Percentiles rank a stretch among this genome's conserved stretches.
Conservation (phyloP, 2,113 vertebrate species). For the Callithrix jacchus region DNA sequence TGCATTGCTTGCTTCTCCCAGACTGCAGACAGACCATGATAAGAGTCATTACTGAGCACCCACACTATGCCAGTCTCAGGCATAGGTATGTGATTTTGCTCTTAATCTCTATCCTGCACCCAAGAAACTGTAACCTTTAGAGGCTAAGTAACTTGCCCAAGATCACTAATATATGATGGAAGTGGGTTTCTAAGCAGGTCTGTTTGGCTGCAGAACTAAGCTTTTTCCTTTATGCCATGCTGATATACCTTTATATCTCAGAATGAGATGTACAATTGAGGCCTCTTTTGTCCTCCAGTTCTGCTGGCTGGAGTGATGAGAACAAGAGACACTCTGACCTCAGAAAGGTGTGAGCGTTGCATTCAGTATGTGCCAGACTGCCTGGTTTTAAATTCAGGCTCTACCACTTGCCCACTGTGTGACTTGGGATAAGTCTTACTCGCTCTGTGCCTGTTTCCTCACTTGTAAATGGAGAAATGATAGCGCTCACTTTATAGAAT, state of each 20-base stretch:
- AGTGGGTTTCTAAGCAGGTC: not conserved
- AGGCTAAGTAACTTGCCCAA: not conserved
- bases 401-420: not conserved
- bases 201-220: not conserved
- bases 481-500: not conserved
- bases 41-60: not conserved
- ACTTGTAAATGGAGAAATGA: not conserved
- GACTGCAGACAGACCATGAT: not conserved
- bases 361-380: not conserved
- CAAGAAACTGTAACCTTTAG: not conserved
- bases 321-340: not conserved
- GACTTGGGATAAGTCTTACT: not conserved
- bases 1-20: not conserved
- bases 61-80: not conserved
- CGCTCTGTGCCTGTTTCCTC: not conserved
- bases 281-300: not conserved
- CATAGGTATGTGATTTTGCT: not conserved
- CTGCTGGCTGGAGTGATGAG: not conserved
- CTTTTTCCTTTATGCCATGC: not conserved
- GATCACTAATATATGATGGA: not conserved
- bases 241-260: not conserved
- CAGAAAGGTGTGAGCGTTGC: not conserved
- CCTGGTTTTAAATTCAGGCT: not conserved
- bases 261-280: not conserved
- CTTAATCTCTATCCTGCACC: not conserved